phyloP scores from a whole-genome alignment of 2,888 invertebrate genomes.

The Drosophila planitibia region DNA sequence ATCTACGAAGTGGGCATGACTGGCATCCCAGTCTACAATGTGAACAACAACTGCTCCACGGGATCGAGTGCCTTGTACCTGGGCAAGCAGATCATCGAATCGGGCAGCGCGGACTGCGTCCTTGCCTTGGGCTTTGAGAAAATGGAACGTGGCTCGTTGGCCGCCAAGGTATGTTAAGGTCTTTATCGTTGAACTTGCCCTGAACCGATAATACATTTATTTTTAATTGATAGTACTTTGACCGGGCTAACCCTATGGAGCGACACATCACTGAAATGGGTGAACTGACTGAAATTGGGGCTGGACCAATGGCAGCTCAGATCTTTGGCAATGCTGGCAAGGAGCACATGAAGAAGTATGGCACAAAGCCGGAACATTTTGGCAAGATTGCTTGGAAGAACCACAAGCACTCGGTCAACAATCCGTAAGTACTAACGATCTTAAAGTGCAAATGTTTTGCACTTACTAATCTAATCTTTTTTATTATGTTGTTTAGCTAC shows the following conservation, averaged over 20 bases:
- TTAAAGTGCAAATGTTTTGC: not conserved
- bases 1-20: constrained; percentile 97
- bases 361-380: constrained; percentile 96
- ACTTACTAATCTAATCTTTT: constrained; percentile 34
- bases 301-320: constrained; percentile 96
- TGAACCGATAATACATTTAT: not conserved
- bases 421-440: constrained; percentile 89
- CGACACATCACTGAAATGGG: constrained; percentile 94
- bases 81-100: constrained; percentile 96
- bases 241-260: constrained; percentile 95
- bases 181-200: no score
- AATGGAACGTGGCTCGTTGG: constrained; percentile 97
- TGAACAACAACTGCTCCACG: constrained; percentile 99
- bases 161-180: constrained; percentile 87
- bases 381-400: constrained; percentile 99
- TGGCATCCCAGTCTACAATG: constrained; percentile 98
- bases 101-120: constrained; percentile 94
- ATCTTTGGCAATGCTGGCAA: constrained; percentile 98
- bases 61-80: constrained; percentile 96
- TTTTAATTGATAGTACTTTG: constrained; percentile 87
- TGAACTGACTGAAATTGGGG: constrained; percentile 92
- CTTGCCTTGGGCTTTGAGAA: constrained; percentile 99
- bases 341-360: constrained; percentile 94
- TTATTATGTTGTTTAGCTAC: constrained; percentile 86
- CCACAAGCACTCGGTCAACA: constrained; percentile 97